Evolutionary conservation across 2,888 invertebrate species (phyloP).

Genomic region (Dendrolimus pini): DNA sequence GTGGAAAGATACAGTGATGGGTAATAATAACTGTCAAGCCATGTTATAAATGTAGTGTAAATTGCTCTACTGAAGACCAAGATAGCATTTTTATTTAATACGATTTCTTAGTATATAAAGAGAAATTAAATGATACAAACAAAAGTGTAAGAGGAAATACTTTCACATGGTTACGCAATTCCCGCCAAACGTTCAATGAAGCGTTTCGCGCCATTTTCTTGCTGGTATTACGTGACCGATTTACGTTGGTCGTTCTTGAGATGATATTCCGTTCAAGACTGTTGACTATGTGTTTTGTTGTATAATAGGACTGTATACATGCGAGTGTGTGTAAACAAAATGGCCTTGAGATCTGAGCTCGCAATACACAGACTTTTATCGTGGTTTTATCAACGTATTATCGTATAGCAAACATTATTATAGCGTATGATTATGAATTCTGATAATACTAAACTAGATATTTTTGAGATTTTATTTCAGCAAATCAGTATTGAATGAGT

Average conservation of each 20-base stretch:
- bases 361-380: conserved; percentile 43
- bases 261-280: not conserved
- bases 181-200: conserved; percentile 68
- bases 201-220: conserved; percentile 66
- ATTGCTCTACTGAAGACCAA: no score
- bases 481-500: no score
- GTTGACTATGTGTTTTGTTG: not conserved
- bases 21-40: no score
- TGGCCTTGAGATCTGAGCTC: conserved; percentile 62
- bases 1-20: no score
- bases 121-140: conserved; percentile 9
- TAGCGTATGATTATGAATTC: conserved; percentile 17
- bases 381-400: conserved; percentile 46
- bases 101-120: not conserved
- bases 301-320: conserved; percentile 48
- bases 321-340: conserved; percentile 64
- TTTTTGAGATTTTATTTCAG: no score
- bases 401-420: conserved; percentile 34
- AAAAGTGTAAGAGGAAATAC: conserved; percentile 33
- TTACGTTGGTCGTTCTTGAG: conserved; percentile 32
- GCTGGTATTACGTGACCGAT: conserved; percentile 36
- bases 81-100: not conserved
- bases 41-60: conserved; percentile 1
- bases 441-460: conserved; percentile 12
- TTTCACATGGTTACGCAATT: conserved; percentile 62